A percentile compares a stretch with the other conserved stretches of the same genome.
Evolutionary conservation across 1,140 invertebrate genomes (phyloP).

Genomic region (Centruroides vittatus): DNA sequence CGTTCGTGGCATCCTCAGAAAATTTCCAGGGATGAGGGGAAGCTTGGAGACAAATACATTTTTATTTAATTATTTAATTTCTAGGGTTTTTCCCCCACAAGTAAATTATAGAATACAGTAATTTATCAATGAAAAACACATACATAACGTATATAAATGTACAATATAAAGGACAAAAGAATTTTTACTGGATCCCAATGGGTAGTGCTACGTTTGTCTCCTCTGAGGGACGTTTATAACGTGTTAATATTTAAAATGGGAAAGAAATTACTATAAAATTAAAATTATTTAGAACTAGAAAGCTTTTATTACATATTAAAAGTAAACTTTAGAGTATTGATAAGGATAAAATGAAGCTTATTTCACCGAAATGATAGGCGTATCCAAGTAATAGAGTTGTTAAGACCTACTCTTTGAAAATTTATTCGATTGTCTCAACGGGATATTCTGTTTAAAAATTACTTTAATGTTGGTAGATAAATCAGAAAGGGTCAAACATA

Average conservation of each 20-base stretch:
- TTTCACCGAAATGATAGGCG: conserved; percentile 94
- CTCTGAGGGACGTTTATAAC: no score
- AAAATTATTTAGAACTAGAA: conserved; percentile 45
- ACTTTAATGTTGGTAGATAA: conserved; percentile 94
- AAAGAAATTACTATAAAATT: conserved; percentile 98
- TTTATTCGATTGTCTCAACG: conserved; percentile 94
- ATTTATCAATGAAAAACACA: no score
- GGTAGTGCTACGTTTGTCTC: no score
- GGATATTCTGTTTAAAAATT: conserved; percentile 93
- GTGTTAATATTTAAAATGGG: conserved; percentile 88
- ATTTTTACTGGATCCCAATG: no score
- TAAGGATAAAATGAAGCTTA: conserved; percentile 87
- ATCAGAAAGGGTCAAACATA: conserved; percentile 42
- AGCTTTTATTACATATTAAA: conserved; percentile 94
- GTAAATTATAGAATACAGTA: no score
- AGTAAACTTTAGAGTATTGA: conserved; percentile 98
- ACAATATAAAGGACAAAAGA: no score
- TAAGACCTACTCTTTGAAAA: conserved; percentile 93
- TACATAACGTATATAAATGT: no score
- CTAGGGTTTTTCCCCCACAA: no score
- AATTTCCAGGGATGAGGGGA: no score
- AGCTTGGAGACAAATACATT: no score
- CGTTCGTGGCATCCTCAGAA: no score
- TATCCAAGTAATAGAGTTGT: conserved; percentile 98
- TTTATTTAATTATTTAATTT: no score